Evolutionary conservation across 2,113 vertebrate genomes (phyloP), one percentile per base, ranked within the genome.

Genomic region (Perca fluviatilis): DNA sequence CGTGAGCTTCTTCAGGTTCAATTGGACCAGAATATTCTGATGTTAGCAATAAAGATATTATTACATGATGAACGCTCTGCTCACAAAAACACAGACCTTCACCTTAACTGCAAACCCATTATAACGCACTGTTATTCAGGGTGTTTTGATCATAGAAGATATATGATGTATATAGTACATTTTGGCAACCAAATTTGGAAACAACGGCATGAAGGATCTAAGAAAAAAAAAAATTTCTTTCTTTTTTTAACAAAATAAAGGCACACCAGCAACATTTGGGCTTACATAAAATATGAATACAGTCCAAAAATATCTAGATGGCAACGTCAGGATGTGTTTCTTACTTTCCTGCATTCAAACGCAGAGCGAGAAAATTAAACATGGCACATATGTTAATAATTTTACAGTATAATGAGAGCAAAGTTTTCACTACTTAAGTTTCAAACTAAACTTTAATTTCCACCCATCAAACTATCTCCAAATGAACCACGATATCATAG

Each of bases 241-340:
- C 4, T 30, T 14, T 53, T 49, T 33, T 83, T 46, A 64, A 49
- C 69, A 78, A 80, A 70, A 77, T 67, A 75, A 90, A 91, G 89
- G 88, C 85, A 91, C 85, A 82, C 56, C 56, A 86, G 72, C 72
- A 89, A 84, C 65, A 84, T 80, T 63, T 89, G 69, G 43, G 21
- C 16, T 79, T 30, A 30, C 58, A 82, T 40, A 30, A 81, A 82
- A 84, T 72, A 56, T 65, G 61, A 81, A 68, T 36, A 77, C 23
- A 70, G 46, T 50, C 74, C 40, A 36, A 77, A 62, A 61, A 69
- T 53, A 88, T 81, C 60, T 63, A 78, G 73, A 86, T 81, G 62
- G 73, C 56, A 51, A 27, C 18, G 21, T 53, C 30, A 67, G 9
- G 77, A 74, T 63, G 53, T 58, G 61, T 56, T 83, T 69, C 46